A percentile compares a stretch with the other conserved stretches of the same genome.
Evolutionary conservation across 2,888 invertebrate genomes (phyloP).

Genomic region (Andrena dorsata): DNA sequence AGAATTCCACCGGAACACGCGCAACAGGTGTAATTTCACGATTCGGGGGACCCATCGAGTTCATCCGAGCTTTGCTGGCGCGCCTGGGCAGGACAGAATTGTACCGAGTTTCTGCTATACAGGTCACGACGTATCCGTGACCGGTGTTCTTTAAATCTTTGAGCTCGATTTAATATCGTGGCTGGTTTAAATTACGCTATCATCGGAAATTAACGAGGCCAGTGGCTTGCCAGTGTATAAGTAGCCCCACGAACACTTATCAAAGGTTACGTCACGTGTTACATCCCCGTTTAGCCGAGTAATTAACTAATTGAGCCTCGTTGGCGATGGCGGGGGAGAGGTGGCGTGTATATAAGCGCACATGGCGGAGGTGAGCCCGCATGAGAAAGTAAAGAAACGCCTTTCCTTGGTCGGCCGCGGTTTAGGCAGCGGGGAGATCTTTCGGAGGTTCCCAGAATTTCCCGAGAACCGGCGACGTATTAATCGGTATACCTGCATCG

Average conservation of each 20-base stretch:
- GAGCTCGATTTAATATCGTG: not conserved
- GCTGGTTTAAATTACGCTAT: constrained; percentile 26
- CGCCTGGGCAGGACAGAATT: not conserved
- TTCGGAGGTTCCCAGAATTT: constrained; percentile 48
- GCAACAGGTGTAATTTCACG: constrained; percentile 32
- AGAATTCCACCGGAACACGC: not conserved
- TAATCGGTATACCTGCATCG: constrained; percentile 68
- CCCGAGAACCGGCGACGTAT: constrained; percentile 35
- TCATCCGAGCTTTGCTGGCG: not conserved
- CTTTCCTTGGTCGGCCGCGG: constrained; percentile 14
- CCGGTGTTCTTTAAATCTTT: constrained; percentile 21
- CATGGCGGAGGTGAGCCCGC: constrained; percentile 66
- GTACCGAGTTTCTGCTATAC: not conserved
- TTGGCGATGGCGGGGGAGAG: constrained; percentile 48
- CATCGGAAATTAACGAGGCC: constrained; percentile 42
- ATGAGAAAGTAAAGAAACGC: constrained; percentile 67
- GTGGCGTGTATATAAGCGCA: not conserved
- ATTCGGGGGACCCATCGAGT: constrained; percentile 19
- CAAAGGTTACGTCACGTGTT: constrained; percentile 70
- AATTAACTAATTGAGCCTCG: constrained; percentile 76
- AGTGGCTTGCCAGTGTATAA: constrained; percentile 30
- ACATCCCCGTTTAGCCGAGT: constrained; percentile 69
- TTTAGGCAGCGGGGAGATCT: constrained; percentile 15
- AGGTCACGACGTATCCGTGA: constrained; percentile 31
- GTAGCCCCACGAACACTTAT: constrained; percentile 57